Percentiles rank a stretch among this genome's conserved stretches.
Conservation (phyloP, 2,888 invertebrate genomes). For the Drosophila setosimentum region DNA sequence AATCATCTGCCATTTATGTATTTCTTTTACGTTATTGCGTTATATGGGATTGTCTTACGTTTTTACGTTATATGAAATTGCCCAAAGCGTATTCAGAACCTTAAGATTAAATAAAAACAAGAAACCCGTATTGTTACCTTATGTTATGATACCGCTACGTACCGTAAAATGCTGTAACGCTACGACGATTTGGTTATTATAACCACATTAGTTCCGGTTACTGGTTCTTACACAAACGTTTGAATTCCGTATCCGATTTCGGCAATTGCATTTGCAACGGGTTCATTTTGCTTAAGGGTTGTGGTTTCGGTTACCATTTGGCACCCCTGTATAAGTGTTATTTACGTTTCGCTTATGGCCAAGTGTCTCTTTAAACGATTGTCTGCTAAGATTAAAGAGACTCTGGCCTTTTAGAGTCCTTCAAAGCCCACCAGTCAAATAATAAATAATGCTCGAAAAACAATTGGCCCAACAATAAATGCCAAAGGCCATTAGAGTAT, state of each 20-base stretch:
- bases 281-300: not conserved
- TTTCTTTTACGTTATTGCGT: not conserved
- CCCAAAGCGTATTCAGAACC: not conserved
- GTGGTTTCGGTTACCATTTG: not conserved
- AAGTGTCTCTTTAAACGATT: slow-evolving; percentile 16
- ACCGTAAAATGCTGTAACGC: not conserved
- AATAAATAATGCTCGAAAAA: slow-evolving; percentile 46
- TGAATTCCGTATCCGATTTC: not conserved
- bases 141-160: not conserved
- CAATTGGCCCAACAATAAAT: slow-evolving; percentile 42
- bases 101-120: not conserved
- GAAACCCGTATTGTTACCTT: not conserved
- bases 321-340: not conserved
- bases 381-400: slow-evolving; percentile 18
- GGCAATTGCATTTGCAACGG: not conserved
- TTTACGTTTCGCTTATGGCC: slow-evolving; percentile 18
- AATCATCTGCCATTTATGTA: not conserved
- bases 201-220: not conserved
- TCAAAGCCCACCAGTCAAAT: slow-evolving; percentile 16
- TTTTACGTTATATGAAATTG: not conserved
- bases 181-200: not conserved
- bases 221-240: not conserved
- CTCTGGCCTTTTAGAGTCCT: slow-evolving; percentile 8
- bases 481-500: slow-evolving; percentile 22
- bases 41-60: not conserved